Percentiles rank a stretch among this genome's conserved stretches.
These are phyloP conservation scores for Halcyon senegalensis DNA, from an alignment of 2,113 vertebrate species.

Conservation along the genomic window DNA sequence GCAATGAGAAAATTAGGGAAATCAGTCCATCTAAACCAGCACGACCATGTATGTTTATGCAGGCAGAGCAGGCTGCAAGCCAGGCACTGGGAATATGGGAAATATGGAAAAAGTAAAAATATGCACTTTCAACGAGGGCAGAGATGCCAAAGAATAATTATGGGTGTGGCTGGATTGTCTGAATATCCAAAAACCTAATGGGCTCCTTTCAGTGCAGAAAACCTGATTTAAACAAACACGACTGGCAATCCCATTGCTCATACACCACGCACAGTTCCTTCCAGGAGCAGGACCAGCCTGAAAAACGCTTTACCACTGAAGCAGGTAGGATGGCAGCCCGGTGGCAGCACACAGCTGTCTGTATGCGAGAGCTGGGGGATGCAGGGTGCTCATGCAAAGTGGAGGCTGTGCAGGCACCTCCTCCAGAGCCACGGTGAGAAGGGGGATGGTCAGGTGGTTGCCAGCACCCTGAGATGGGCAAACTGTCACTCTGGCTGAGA, in stretches of 20 bases:
- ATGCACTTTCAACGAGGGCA: neutral
- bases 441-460: accelerated
- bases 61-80: neutral
- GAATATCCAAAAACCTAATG: neutral
- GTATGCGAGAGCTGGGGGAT: neutral
- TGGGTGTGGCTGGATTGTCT: neutral
- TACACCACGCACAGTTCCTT: neutral
- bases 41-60: neutral
- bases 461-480: neutral
- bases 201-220: neutral
- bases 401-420: neutral
- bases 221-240: neutral
- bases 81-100: neutral
- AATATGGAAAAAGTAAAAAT: neutral
- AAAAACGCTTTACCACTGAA: neutral
- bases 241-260: neutral
- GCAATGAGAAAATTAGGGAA: neutral
- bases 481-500: neutral
- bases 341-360: neutral
- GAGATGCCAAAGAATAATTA: conserved; percentile 10
- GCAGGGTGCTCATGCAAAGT: neutral
- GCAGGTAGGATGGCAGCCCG: neutral
- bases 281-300: neutral
- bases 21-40: neutral
- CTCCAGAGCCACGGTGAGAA: accelerated